Evolutionary conservation across 2,888 invertebrate species (phyloP), one percentile per base, ranked within the genome.

Genomic region (Sylvicola cinctus): DNA sequence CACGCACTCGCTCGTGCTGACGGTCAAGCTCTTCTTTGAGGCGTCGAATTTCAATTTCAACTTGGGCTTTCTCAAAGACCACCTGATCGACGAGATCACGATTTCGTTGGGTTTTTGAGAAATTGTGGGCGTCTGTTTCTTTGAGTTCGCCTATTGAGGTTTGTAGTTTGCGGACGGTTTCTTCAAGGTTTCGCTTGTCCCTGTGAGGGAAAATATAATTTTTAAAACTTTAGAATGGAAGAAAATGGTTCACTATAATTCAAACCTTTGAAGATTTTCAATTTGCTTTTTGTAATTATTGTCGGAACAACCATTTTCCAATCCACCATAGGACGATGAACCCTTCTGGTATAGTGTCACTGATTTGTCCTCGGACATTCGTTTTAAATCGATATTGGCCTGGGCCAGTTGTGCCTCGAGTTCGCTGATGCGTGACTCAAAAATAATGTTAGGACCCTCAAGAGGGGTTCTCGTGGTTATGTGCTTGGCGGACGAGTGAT

Each of bases 341-440:
- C 11, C 25, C 7, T 25, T 25, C 11, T 7, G 8, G 7, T 36
- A 58, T 46, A n/a, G 25, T 25, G 7, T 25, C 25, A 25, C 7
- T 25, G 56, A 49, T 23, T 70, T 68, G 43, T 69, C 69, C 35
- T 68, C 76, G 45, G 73, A 71, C 2, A 74, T 55, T 48, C 80
- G 78, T 47, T 73, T 72, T 23, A 83, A 52, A 45, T 80, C 81
- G 35, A 84, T 75, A 49, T 67, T 74, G 0, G 76, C 57, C 49
- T 84, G 83, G 6, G 78, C 73, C 30, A 84, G 55, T 45, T 84
- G 83, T 0, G 84, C 84, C 49, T 85, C 84, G 36, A 85, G 51
- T 47, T 85, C 84, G 3, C 81, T 76, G 34, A 84, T 83, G 40
- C 79, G 66, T 0, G 84, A 83, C 52, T 84, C 84, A 48, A 78